Evolutionary conservation across 2,113 vertebrate species (phyloP), one percentile per base, ranked within the genome.

Genomic region (Syrrhaptes paradoxus): DNA sequence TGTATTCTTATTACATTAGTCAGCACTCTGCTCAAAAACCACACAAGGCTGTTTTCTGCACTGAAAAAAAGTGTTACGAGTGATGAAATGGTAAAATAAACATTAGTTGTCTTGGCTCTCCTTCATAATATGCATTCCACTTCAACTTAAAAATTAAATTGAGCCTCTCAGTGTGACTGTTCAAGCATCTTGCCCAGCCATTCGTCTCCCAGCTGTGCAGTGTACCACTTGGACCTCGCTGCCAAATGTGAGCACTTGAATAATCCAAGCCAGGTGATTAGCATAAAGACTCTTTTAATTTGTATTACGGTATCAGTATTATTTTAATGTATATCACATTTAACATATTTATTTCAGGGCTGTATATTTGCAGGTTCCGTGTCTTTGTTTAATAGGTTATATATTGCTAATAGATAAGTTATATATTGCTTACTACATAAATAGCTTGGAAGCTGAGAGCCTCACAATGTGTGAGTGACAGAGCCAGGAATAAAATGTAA

Each of bases 51-150:
- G 34, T 18, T 92, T 61, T 41, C 52, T 78, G 45, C 58, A 73
- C 34, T 34, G 52, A 89, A 76, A 59, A 74, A 67, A 76, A 72
- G 48, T 13, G 55, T 43, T 72, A 19, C 7, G 49, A 77, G 57
- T 82, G 57, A 91, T 77, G 76, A 93, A 94, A 96, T 36, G 32
- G 66, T 74, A 94, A 96, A 96, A 95, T 52, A 96, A 95, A 86
- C 59, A 82, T 77, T 45, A 26, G 41, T 74, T 46, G 31, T 75
- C 78, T 93, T 95, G 78, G 87, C 85, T 96, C 38, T 89, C 81
- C 87, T 89, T 90, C 80, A n/a, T 32, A 75, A 88, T 41, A 76
- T 1, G 0, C 55, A 82, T 87, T 92, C 71, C 51, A 76, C 73
- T 93, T 89, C 77, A 95, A 87, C 76, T 87, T 95, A 70, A 95